Base-by-base conservation (phyloP, 2,888 invertebrate species). In the Hydroisotoma schaefferi region DNA sequence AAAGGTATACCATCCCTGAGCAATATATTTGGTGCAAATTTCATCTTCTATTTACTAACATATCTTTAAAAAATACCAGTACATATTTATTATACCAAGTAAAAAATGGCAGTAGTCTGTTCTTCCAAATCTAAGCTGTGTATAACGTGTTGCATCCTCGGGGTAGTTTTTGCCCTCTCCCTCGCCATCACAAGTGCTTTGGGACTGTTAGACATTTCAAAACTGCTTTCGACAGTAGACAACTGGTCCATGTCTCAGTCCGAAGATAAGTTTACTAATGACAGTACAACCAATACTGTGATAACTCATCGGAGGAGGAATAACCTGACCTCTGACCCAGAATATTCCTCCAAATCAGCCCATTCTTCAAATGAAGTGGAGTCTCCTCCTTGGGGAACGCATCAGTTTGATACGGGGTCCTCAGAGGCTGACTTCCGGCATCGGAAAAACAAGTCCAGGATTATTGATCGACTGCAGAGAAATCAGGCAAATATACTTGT, bases 101-200 rank as follows among this genome's bases (percentile, higher is more conserved):
- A 51, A 29, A 61, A 38, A 58, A 84, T 84, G 84, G 84, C 84
- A 70, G 83, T 84, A 82, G 84, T 85, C 74, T 80, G 84, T 73
- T 84, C 84, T 66, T 80, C 81, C 76, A 83, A 83, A 72, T 81
- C 81, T 53, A 81, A 82, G 79, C 81, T 80, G 77, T 81, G 84
- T 73, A 80, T 84, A 71, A 81, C 81, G 73, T 81, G 82, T 69
- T 78, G 84, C 73, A 79, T 84, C 70, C 58, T 73, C 37, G 71
- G 70, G 12, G 74, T 75, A 58, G 73, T 73, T 6, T 63, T 75
- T 54, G 73, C 73, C 4, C 71, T 76, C 10, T 61, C 73, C 40
- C 59, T 70, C 27, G 72, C 75, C 61, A 71, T 76, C 57, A 73
- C 73, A 26, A 71, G 72, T 27, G 73, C 83, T 40, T 80, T 83